Conservation (phyloP, 2,888 invertebrate species). For the Gymnosoma rotundatum region DNA sequence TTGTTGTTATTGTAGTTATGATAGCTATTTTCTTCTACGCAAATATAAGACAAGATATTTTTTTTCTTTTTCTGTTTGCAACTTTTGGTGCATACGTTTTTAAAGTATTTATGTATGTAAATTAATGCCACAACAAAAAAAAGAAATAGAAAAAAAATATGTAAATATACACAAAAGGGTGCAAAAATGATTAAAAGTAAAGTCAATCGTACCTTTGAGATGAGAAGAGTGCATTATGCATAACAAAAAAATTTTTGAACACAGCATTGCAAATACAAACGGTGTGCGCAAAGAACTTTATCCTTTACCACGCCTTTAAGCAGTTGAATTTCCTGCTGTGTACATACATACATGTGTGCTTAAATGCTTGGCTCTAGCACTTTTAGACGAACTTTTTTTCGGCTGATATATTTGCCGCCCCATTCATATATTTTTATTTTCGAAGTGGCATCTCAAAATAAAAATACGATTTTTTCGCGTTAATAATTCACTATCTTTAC, state of each 20-base stretch:
- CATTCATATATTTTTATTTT: too few species aligned
- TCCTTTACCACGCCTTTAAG: too few species aligned
- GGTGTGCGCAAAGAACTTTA: too few species aligned
- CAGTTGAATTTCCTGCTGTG: too few species aligned
- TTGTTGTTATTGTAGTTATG: neutral
- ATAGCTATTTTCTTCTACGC: constrained; percentile 9
- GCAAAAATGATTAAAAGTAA: neutral
- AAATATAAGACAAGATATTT: constrained; percentile 53
- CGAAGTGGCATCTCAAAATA: too few species aligned
- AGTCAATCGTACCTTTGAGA: neutral
- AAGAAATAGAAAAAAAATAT: neutral
- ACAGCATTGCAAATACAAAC: neutral
- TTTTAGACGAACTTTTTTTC: too few species aligned
- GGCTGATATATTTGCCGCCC: too few species aligned
- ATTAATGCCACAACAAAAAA: constrained; percentile 23
- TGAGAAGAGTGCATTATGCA: neutral
- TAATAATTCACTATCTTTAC: too few species aligned
- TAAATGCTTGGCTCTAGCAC: too few species aligned
- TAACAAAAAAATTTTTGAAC: neutral
- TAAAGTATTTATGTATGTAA: neutral
- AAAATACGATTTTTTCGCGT: too few species aligned
- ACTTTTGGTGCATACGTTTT: constrained; percentile 11
- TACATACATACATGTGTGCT: too few species aligned
- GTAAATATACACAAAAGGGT: neutral
- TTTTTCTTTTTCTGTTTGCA: neutral